These are phyloP conservation scores for Napeogenes sylphis DNA, from an alignment of 2,888 invertebrate genomes.

Conservation along the genomic window DNA sequence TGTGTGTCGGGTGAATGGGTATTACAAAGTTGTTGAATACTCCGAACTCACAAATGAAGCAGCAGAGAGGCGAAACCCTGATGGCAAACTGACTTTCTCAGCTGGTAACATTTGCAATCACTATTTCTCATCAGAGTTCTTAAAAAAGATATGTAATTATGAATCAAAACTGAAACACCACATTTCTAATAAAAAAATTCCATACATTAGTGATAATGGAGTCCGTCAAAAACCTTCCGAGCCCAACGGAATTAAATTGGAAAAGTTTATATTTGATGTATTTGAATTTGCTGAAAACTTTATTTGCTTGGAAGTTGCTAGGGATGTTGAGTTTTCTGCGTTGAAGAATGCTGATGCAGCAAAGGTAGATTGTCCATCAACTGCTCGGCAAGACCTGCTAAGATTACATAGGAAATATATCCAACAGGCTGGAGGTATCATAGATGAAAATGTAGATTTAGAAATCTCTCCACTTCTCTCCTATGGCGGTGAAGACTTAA, in stretches of 20 bases:
- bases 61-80: slow-evolving; percentile 85
- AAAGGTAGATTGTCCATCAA: slow-evolving; percentile 93
- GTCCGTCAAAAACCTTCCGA: slow-evolving; percentile 84
- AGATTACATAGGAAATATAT: slow-evolving; percentile 88
- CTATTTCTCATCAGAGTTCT: slow-evolving; percentile 93
- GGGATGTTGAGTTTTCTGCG: slow-evolving; percentile 97
- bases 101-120: slow-evolving; percentile 99
- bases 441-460: slow-evolving; percentile 81
- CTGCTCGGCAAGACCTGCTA: slow-evolving; percentile 87
- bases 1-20: slow-evolving; percentile 93
- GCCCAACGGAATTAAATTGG: slow-evolving; percentile 98
- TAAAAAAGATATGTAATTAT: slow-evolving; percentile 84
- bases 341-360: slow-evolving; percentile 94
- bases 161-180: slow-evolving; percentile 91
- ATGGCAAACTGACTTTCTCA: slow-evolving; percentile 91
- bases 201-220: slow-evolving; percentile 86
- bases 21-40: slow-evolving; percentile 97
- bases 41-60: slow-evolving; percentile 95
- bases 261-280: slow-evolving; percentile 99
- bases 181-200: slow-evolving; percentile 98
- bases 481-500: slow-evolving; percentile 92
- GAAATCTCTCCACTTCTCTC: slow-evolving; percentile 95
- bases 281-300: slow-evolving; percentile 95
- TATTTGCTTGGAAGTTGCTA: slow-evolving; percentile 93
- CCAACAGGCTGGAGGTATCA: slow-evolving; percentile 87